Evolutionary conservation across 2,113 vertebrate genomes (phyloP).

Genomic region (Dissostichus mawsoni): DNA sequence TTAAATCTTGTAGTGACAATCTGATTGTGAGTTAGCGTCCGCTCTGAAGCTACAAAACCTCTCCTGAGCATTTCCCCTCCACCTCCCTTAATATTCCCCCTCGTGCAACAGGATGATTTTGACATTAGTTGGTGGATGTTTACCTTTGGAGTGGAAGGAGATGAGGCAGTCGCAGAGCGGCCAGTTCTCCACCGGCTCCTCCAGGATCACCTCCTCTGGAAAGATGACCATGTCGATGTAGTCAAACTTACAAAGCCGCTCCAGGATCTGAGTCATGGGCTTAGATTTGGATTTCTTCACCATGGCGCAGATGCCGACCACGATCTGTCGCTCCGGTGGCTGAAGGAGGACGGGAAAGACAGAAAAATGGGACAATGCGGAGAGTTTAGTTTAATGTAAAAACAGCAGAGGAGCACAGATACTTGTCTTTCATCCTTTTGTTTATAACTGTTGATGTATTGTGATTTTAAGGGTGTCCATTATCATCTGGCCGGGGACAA

Average conservation of each 20-base stretch:
- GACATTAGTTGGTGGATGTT: background rate
- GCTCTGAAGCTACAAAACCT: no score
- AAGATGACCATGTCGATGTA: slow-evolving; percentile 98
- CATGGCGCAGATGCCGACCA: slow-evolving; percentile 99
- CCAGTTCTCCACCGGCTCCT: slow-evolving; percentile 96
- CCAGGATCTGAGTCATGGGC: slow-evolving; percentile 99
- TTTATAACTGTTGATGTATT: no score
- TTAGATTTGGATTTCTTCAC: slow-evolving; percentile 99
- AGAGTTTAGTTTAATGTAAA: no score
- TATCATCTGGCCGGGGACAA: no score
- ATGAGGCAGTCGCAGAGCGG: slow-evolving; percentile 97
- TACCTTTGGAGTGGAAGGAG: slow-evolving; percentile 99
- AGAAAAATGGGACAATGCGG: background rate
- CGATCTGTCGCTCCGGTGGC: slow-evolving; percentile 95
- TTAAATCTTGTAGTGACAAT: no score
- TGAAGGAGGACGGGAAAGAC: slow-evolving; percentile 52
- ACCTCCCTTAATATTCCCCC: no score
- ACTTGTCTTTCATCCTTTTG: no score
- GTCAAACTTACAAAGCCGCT: slow-evolving; percentile 96
- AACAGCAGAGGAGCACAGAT: no score
- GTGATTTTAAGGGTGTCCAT: no score
- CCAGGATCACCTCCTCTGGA: slow-evolving; percentile 96
- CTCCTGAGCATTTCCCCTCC: no score
- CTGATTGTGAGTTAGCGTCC: no score
- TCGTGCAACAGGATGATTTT: background rate